phyloP scores from a whole-genome alignment of 2,797 vertebrate genomes.

The Rachycentron canadum region DNA sequence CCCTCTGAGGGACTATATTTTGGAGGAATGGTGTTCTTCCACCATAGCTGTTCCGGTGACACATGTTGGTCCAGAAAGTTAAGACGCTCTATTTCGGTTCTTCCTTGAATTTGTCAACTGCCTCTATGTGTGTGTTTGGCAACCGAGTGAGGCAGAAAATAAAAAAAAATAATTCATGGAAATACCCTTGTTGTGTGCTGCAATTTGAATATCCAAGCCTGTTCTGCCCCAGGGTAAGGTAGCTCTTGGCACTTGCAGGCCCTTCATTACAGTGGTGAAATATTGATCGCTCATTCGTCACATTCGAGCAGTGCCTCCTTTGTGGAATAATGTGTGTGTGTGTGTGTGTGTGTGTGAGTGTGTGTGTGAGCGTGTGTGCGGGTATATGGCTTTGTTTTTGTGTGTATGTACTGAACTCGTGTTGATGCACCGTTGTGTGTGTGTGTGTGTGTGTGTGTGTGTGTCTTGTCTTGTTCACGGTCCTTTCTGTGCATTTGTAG shows the following conservation, averaged over 20 bases:
- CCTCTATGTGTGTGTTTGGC: conserved; percentile 7
- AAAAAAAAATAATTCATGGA: conserved; percentile 14
- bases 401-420: not conserved
- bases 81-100: not conserved
- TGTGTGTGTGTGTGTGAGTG: conserved; percentile 9
- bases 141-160: conserved; percentile 34
- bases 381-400: conserved; percentile 11
- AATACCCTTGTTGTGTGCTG: conserved; percentile 37
- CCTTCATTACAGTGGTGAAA: conserved; percentile 61
- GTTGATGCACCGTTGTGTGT: not conserved
- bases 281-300: conserved; percentile 47
- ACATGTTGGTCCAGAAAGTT: not conserved
- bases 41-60: not conserved
- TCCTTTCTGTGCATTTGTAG: conserved; percentile 24
- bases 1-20: too few relatives aligned
- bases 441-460: conserved; percentile 12
- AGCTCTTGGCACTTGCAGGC: conserved; percentile 51
- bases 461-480: conserved; percentile 26
- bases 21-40: not conserved
- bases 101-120: not conserved
- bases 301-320: conserved; percentile 27
- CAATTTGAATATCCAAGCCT: conserved; percentile 47
- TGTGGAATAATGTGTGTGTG: conserved; percentile 4
- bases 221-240: conserved; percentile 52
- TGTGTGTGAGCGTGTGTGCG: conserved; percentile 9